Base-by-base conservation (phyloP, 2,797 vertebrate genomes). In the Labeo calbasu region DNA sequence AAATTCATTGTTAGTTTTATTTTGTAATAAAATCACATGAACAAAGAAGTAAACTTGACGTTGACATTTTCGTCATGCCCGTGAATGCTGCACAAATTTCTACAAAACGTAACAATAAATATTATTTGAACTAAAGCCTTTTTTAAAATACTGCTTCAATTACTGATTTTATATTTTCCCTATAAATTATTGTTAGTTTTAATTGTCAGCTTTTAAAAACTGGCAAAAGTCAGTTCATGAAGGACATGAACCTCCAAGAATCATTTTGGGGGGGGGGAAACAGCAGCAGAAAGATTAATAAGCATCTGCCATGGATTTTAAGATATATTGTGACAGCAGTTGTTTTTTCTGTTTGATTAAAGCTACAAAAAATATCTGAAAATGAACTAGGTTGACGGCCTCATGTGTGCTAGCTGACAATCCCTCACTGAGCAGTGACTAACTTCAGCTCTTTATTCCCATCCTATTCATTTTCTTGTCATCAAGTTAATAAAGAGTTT, bases 401-500 rank as follows among this genome's bases (percentile, higher is more conserved):
- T 9, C 8, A 7, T 69, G 13, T 15, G 10, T 1, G 5, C 17
- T 68, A 68, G 40, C 32, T 11, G 25, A 28, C 48, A 73, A 32
- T 13, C 48, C 13, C 69, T 51, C 11, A 8, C 50, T n/a, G 19
- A 57, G 17, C 25, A 53, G 12, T 53, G 9, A 21, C 28, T 36
- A 57, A 40, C 51, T 57, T 40, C 72, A 40, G 11, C 12, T 14
- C 19, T 21, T n/a, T 15, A 76, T n/a, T 57, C 7, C 28, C 19
- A 61, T 77, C 75, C 2, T 28, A 15, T 28, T 57, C 73, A 21
- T 21, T 53, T 32, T 73, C 48, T 73, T 28, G 23, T 53, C 9
- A 72, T 72, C 23, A 32, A 7, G 48, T 73, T 76, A 32, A 40
- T 55, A 75, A 75, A 57, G 28, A 77, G 36, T 15, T 59, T 61